Evolutionary conservation across 2,888 invertebrate species (phyloP).

Genomic region (Hirtodrosophila alboralis): DNA sequence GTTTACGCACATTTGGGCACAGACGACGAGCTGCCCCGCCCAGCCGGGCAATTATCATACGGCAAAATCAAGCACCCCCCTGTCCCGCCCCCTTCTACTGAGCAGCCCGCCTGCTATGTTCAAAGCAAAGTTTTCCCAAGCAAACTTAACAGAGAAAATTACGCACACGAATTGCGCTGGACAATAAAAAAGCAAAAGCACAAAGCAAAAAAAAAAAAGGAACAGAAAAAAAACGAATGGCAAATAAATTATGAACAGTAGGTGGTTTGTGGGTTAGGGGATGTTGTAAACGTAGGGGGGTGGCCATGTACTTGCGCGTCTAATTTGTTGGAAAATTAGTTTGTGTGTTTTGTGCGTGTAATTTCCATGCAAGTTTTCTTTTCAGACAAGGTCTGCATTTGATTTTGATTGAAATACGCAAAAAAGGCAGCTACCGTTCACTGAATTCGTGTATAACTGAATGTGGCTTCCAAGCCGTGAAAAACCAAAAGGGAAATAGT

Average conservation of each 20-base stretch:
- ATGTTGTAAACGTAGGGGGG: slow-evolving; percentile 1
- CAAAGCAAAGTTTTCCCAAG: slow-evolving; percentile 64
- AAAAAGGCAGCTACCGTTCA: slow-evolving; percentile 1
- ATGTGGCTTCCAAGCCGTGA: background rate
- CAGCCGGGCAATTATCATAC: slow-evolving; percentile 61
- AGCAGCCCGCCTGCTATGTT: slow-evolving; percentile 31
- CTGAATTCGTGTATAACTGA: background rate
- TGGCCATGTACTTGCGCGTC: slow-evolving; percentile 63
- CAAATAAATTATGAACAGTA: slow-evolving; percentile 67
- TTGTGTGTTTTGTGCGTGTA: slow-evolving; percentile 75
- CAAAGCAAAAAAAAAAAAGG: slow-evolving; percentile 29
- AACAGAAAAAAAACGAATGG: slow-evolving; percentile 27
- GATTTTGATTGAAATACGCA: slow-evolving; percentile 71
- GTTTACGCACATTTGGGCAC: slow-evolving; percentile 60
- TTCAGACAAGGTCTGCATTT: slow-evolving; percentile 60
- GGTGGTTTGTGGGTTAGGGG: slow-evolving; percentile 2
- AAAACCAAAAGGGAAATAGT: background rate
- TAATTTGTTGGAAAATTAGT: slow-evolving; percentile 78
- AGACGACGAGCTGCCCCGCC: slow-evolving; percentile 33
- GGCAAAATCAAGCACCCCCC: slow-evolving; percentile 49
- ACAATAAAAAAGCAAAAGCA: slow-evolving; percentile 59
- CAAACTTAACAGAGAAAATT: slow-evolving; percentile 68
- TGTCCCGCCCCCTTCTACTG: background rate
- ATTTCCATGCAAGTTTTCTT: slow-evolving; percentile 65
- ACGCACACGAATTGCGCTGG: slow-evolving; percentile 76